Percentiles rank a stretch among this genome's conserved stretches.
Conservation (phyloP, 2,113 vertebrate species). For the Pseudonaja textilis region DNA sequence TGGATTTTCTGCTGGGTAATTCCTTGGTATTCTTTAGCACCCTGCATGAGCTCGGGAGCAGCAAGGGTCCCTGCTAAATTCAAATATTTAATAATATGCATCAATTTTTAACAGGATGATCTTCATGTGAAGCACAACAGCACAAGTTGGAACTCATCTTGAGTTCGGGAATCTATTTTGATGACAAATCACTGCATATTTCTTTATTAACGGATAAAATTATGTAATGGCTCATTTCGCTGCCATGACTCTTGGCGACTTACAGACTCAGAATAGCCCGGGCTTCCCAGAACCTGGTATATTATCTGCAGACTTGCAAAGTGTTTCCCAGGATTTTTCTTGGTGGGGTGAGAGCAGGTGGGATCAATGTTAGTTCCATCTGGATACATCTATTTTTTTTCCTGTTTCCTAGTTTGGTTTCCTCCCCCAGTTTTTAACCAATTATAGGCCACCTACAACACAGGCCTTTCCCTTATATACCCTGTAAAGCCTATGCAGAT, state of each 20-base stretch:
- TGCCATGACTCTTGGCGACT: neutral
- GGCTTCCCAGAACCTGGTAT: rapidly evolving
- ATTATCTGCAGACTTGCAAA: neutral
- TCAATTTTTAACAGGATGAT: neutral
- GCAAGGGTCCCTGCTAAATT: neutral
- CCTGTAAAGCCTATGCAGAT: neutral
- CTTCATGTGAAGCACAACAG: neutral
- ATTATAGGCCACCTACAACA: neutral
- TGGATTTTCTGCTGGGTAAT: neutral
- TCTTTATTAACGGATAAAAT: neutral
- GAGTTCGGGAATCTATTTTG: neutral
- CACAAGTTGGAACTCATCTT: neutral
- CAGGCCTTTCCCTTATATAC: neutral
- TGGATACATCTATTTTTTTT: neutral
- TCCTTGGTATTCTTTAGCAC: neutral
- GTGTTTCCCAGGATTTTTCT: neutral
- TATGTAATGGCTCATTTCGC: neutral
- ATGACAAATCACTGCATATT: neutral
- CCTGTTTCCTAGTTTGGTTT: neutral
- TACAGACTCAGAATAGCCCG: neutral
- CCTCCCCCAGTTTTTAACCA: neutral
- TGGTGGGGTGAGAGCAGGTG: neutral
- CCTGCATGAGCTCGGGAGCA: neutral
- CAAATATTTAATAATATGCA: neutral
- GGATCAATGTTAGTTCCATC: neutral